phyloP scores from a whole-genome alignment of 64 coral and sea anemone species.

The Montipora capricornis region DNA sequence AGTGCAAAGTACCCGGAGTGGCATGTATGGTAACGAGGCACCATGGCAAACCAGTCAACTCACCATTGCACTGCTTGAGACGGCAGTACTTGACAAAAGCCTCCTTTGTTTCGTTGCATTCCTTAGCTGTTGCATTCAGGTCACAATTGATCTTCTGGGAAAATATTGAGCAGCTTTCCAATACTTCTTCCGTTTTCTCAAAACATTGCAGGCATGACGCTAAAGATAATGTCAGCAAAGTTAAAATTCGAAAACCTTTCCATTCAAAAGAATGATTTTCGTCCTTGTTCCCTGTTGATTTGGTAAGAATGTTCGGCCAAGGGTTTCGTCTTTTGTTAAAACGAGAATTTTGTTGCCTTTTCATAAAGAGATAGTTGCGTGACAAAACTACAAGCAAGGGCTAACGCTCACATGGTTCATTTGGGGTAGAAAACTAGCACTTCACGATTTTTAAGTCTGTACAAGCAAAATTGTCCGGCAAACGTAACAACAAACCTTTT shows the following conservation, averaged over 20 bases:
- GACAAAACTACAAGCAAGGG: no score
- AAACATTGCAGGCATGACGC: slow-evolving; percentile 55
- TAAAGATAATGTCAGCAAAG: neutral
- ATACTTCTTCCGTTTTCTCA: slow-evolving; percentile 24
- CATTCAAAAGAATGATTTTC: neutral
- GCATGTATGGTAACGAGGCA: no score
- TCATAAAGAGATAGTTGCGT: no score
- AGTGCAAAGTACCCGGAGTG: no score
- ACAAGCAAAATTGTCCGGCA: no score
- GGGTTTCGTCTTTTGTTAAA: no score
- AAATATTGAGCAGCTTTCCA: slow-evolving; percentile 45
- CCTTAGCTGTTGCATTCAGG: slow-evolving; percentile 2
- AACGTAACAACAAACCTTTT: neutral
- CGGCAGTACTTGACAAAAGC: slow-evolving; percentile 44
- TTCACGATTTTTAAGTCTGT: no score
- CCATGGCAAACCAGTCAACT: neutral
- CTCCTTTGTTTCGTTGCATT: slow-evolving; percentile 35
- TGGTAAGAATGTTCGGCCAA: no score
- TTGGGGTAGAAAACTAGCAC: no score
- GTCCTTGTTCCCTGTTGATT: no score
- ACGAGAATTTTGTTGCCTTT: no score
- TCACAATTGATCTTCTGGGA: slow-evolving; percentile 31
- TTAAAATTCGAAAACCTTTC: neutral
- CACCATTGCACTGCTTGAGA: neutral
- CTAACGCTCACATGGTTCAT: no score